A percentile compares a stretch with the other conserved stretches of the same genome.
Conservation (phyloP, 2,888 invertebrate genomes). For the Portevinia maculata region DNA sequence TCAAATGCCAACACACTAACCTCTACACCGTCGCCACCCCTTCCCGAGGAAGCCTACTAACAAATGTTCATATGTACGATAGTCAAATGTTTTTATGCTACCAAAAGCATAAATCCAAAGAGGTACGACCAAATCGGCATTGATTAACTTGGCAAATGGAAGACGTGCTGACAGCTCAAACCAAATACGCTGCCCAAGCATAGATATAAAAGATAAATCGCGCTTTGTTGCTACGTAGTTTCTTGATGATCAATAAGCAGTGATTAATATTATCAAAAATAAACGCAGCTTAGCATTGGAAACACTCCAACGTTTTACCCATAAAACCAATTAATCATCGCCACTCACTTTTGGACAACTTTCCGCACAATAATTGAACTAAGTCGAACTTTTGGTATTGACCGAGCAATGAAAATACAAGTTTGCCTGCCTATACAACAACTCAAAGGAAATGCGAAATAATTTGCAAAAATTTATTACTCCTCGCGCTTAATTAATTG, state of each 20-base stretch:
- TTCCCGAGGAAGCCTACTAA: no score
- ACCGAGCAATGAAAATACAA: no score
- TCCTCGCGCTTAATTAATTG: conserved; percentile 31
- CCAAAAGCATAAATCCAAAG: background rate
- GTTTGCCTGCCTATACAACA: no score
- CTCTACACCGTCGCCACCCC: no score
- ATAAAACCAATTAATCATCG: conserved; percentile 8
- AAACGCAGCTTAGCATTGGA: no score
- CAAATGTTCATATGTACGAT: no score
- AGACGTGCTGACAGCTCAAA: background rate
- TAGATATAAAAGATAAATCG: no score
- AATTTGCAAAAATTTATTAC: conserved; percentile 28
- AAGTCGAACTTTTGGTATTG: conserved; percentile 3
- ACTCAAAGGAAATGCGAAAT: no score
- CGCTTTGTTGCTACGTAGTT: background rate
- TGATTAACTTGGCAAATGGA: background rate
- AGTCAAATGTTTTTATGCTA: no score
- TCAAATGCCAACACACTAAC: no score
- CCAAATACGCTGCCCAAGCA: background rate
- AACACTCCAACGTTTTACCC: background rate
- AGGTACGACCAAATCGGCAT: no score
- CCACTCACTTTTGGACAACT: background rate
- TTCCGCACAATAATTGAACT: conserved; percentile 10
- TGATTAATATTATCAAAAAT: background rate
- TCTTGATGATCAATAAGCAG: no score